phyloP scores from a whole-genome alignment of 2,113 vertebrate genomes.

The Notarius lentiginosus region DNA sequence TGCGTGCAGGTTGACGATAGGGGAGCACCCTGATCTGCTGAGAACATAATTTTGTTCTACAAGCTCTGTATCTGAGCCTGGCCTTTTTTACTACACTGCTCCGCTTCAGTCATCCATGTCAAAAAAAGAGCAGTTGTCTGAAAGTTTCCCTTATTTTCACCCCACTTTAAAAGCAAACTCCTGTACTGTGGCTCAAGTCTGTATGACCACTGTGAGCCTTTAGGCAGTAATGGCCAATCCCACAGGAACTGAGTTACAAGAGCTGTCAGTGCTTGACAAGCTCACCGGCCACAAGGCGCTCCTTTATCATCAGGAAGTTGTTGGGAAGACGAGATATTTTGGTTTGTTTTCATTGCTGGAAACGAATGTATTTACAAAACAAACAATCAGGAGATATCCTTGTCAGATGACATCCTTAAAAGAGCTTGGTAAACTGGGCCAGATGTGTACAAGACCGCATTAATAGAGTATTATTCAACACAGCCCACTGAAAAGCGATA shows the following conservation, averaged over 20 bases:
- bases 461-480: constrained; percentile 74
- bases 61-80: constrained; percentile 46
- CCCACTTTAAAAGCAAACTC: constrained; percentile 6
- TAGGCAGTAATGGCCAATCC: constrained; percentile 39
- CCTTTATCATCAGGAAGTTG: constrained; percentile 66
- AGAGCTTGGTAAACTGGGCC: constrained; percentile 38
- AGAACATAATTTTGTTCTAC: constrained; percentile 59
- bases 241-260: constrained; percentile 50
- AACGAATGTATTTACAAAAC: constrained; percentile 48
- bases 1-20: constrained; percentile 60
- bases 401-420: constrained; percentile 6
- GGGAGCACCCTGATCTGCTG: constrained; percentile 64
- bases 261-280: constrained; percentile 51
- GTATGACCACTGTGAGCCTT: constrained; percentile 44
- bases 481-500: constrained; percentile 65
- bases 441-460: constrained; percentile 60
- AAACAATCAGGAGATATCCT: constrained; percentile 64
- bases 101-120: constrained; percentile 26
- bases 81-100: constrained; percentile 33
- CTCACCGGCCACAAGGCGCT: constrained; percentile 53
- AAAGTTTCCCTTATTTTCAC: constrained; percentile 47
- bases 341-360: constrained; percentile 57
- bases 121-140: constrained; percentile 59
- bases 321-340: constrained; percentile 60
- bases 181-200: constrained; percentile 27